Evolutionary conservation across 2,113 vertebrate genomes (phyloP).

Genomic region (Australoheros scitulus): DNA sequence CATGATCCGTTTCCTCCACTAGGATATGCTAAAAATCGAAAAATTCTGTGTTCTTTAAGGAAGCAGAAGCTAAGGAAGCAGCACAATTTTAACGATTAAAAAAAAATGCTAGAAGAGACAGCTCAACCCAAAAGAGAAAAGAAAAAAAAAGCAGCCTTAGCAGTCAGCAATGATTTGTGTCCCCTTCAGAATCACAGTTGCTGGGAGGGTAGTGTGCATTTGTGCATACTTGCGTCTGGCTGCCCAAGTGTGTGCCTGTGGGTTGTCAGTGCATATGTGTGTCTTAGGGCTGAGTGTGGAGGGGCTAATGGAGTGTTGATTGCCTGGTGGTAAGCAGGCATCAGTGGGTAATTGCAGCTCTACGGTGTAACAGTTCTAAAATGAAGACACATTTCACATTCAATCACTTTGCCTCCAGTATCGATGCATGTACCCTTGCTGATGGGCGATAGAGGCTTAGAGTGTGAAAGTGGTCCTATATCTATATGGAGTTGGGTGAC

Average conservation of each 20-base stretch:
- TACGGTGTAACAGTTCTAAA: conserved; percentile 72
- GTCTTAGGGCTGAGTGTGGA: conserved; percentile 64
- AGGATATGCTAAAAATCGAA: conserved; percentile 48
- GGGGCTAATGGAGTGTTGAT: conserved; percentile 80
- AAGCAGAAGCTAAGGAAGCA: conserved; percentile 29
- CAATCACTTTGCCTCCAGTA: conserved; percentile 50
- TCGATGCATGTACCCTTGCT: conserved; percentile 8
- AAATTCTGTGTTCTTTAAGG: conserved; percentile 20
- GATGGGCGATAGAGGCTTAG: conserved; percentile 7
- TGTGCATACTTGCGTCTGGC: conserved; percentile 22
- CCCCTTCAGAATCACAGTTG: conserved; percentile 38
- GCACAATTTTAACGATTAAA: conserved; percentile 36
- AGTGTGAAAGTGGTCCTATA: background rate
- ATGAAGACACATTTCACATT: conserved; percentile 73
- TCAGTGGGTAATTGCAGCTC: conserved; percentile 78
- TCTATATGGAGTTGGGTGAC: background rate
- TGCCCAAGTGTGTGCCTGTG: conserved; percentile 39
- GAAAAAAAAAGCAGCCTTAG: conserved; percentile 34
- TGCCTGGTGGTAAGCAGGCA: conserved; percentile 78
- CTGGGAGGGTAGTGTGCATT: conserved; percentile 46
- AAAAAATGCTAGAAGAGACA: conserved; percentile 9
- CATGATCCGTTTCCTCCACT: conserved; percentile 59
- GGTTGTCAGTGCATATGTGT: conserved; percentile 40
- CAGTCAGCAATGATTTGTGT: conserved; percentile 69
- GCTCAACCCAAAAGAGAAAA: conserved; percentile 16